Conservation (phyloP, 2,113 vertebrate genomes). For the Delphinapterus leucas region DNA sequence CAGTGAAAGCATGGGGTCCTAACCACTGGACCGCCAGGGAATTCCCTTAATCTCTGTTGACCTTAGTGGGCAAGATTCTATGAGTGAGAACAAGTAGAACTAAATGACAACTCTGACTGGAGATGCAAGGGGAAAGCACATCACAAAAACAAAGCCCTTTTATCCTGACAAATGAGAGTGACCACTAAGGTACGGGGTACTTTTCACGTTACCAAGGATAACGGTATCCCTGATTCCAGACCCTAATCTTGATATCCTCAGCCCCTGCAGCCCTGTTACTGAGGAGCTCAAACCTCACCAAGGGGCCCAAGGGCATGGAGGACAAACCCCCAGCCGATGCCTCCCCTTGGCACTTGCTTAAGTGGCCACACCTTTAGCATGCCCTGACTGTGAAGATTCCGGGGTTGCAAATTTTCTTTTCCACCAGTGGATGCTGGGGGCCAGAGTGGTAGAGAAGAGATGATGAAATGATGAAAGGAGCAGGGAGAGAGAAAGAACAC, state of each 20-base stretch:
- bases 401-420: constrained; percentile 27
- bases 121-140: neutral
- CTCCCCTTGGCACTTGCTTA: neutral
- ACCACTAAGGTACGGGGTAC: neutral
- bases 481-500: neutral
- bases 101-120: neutral
- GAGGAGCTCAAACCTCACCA: neutral
- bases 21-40: neutral
- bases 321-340: accelerated
- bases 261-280: neutral
- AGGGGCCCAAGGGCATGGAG: neutral
- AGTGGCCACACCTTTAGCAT: neutral
- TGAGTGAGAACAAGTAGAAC: neutral
- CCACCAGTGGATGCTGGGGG: neutral
- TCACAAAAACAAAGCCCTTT: neutral
- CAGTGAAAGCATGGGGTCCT: neutral
- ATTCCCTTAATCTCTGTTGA: neutral
- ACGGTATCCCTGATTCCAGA: neutral
- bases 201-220: neutral
- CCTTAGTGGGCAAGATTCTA: neutral
- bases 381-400: neutral
- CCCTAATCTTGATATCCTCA: neutral
- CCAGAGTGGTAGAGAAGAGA: neutral
- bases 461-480: neutral
- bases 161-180: neutral